These are phyloP conservation scores for Chironomus tentans DNA, from an alignment of 2,888 invertebrate genomes.

Conservation along the genomic window DNA sequence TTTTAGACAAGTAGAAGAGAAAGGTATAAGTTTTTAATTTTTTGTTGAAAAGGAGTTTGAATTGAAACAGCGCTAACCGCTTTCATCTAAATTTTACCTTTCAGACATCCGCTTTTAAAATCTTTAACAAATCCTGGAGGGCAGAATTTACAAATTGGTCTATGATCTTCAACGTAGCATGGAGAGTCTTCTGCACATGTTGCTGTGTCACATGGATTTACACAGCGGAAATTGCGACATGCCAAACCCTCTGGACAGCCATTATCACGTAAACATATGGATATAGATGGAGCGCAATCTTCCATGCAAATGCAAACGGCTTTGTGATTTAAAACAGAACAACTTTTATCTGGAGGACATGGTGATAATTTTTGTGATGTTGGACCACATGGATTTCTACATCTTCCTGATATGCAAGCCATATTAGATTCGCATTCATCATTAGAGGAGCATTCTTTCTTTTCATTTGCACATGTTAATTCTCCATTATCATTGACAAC, in stretches of 20 bases:
- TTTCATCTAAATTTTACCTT: conserved; percentile 60
- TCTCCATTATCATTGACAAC: conserved; percentile 81
- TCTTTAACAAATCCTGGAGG: conserved; percentile 87
- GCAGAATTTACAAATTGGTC: conserved; percentile 92
- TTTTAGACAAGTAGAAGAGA: neutral
- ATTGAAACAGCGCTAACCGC: conserved; percentile 28
- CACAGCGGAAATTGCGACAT: conserved; percentile 80
- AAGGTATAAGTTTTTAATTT: neutral
- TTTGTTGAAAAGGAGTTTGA: conserved; percentile 13
- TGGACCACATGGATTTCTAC: conserved; percentile 73
- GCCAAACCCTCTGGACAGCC: conserved; percentile 79
- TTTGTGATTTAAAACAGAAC: conserved; percentile 79
- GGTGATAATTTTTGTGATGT: conserved; percentile 48
- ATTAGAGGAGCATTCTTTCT: conserved; percentile 67
- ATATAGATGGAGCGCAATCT: conserved; percentile 76
- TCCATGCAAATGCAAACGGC: conserved; percentile 79
- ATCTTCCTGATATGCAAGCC: conserved; percentile 73
- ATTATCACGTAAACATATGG: conserved; percentile 80
- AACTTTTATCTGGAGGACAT: conserved; percentile 75
- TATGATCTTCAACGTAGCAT: conserved; percentile 90
- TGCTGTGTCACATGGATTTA: conserved; percentile 79
- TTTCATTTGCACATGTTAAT: conserved; percentile 74
- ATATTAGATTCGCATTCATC: conserved; percentile 79
- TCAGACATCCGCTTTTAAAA: conserved; percentile 87
- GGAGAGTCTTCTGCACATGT: conserved; percentile 78